phyloP scores from a whole-genome alignment of 2,797 vertebrate genomes.

The Pteronotus mesoamericanus region DNA sequence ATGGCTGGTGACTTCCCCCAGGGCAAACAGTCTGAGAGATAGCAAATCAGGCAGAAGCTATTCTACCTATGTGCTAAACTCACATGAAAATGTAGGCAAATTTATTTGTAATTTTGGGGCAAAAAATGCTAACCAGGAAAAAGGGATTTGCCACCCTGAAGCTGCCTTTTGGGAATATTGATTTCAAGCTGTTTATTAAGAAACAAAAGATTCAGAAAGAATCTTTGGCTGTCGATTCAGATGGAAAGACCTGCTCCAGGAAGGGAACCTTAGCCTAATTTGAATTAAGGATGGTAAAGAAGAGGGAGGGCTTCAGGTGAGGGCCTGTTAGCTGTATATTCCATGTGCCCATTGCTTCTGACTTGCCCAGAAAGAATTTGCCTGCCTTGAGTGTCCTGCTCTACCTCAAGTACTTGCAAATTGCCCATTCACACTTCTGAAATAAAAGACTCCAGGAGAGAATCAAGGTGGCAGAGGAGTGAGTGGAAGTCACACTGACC shows the following conservation, averaged over 20 bases:
- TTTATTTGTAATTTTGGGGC: not conserved
- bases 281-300: not conserved
- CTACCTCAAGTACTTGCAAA: not conserved
- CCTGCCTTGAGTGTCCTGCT: not conserved
- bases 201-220: not conserved
- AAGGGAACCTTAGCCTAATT: not conserved
- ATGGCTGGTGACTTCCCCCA: not conserved
- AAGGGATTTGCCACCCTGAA: not conserved
- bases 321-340: not conserved
- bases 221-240: not conserved
- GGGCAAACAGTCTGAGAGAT: not conserved
- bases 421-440: not conserved
- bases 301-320: not conserved
- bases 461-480: too few species aligned
- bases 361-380: not conserved
- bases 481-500: too few species aligned
- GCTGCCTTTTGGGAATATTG: not conserved
- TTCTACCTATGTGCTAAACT: not conserved
- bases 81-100: not conserved
- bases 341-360: not conserved
- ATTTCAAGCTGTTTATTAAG: not conserved
- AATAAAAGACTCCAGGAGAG: not conserved
- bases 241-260: not conserved
- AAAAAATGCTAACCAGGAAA: not conserved
- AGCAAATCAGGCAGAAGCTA: not conserved